These are phyloP conservation scores for Portunus trituberculatus DNA, from an alignment of 1,140 invertebrate species.

Conservation along the genomic window DNA sequence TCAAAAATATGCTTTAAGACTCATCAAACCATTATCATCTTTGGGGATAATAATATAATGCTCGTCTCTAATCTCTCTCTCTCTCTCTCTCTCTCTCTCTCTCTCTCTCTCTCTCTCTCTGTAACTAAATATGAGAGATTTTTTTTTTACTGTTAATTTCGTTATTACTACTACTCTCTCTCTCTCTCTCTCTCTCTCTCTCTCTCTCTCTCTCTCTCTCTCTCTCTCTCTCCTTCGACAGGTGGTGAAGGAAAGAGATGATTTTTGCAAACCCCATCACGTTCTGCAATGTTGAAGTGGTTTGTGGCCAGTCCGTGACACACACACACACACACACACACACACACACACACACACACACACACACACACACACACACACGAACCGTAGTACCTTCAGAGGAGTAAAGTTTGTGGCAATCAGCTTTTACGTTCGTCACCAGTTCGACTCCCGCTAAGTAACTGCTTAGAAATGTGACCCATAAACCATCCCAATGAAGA, in stretches of 20 bases:
- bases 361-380: constrained; percentile 10
- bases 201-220: constrained; percentile 9
- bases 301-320: neutral
- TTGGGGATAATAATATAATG: no score
- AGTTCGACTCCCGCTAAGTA: neutral
- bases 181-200: constrained; percentile 20
- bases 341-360: neutral
- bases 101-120: neutral
- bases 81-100: constrained; percentile 20
- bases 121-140: no score
- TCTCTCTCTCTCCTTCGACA: neutral
- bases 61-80: neutral
- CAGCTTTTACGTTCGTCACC: neutral
- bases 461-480: neutral
- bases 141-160: no score
- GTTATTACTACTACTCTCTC: no score
- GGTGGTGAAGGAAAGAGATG: neutral
- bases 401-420: neutral
- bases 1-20: no score
- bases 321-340: no score
- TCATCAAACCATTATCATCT: no score
- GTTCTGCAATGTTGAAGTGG: neutral
- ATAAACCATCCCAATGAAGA: neutral
- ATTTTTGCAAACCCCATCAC: constrained; percentile 3
- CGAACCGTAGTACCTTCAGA: neutral